Percentiles rank a stretch among this genome's conserved stretches.
Evolutionary conservation across 1,140 invertebrate species (phyloP).

Genomic region (Anagrus nilaparvatae): DNA sequence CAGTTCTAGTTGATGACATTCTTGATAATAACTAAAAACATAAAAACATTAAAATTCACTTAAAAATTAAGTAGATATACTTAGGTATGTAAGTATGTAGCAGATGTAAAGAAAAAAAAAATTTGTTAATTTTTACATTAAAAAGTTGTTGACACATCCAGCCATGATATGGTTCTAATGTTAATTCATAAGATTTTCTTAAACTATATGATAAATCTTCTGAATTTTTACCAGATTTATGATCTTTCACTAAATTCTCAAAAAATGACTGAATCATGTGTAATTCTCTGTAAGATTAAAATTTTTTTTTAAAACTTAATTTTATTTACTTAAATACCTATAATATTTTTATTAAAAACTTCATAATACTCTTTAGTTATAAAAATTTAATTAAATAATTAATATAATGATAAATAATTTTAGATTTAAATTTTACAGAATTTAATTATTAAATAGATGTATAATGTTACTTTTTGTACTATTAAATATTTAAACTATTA

Average conservation of each 20-base stretch:
- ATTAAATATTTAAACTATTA: no score
- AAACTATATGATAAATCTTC: conserved; percentile 48
- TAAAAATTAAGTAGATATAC: not conserved
- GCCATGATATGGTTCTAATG: conserved; percentile 53
- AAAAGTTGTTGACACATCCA: conserved; percentile 58
- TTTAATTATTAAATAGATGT: no score
- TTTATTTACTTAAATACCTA: no score
- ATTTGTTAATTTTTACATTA: conserved; percentile 43
- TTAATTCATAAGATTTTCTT: conserved; percentile 50
- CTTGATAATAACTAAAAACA: conserved; percentile 31
- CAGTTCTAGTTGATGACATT: conserved; percentile 32
- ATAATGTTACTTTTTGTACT: no score
- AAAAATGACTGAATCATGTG: conserved; percentile 51
- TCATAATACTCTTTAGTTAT: no score
- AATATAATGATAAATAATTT: no score
- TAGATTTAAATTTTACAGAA: not conserved
- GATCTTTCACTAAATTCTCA: conserved; percentile 44
- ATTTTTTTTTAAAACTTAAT: not conserved
- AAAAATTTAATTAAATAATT: no score
- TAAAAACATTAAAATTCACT: conserved; percentile 5
- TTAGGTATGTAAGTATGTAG: not conserved
- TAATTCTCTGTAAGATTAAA: conserved; percentile 43
- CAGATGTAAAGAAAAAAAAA: not conserved
- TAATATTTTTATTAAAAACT: no score
- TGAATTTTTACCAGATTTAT: conserved; percentile 32